These are phyloP conservation scores for Pseudotriccus pelzelni DNA, from an alignment of 2,797 vertebrate species.

Conservation along the genomic window DNA sequence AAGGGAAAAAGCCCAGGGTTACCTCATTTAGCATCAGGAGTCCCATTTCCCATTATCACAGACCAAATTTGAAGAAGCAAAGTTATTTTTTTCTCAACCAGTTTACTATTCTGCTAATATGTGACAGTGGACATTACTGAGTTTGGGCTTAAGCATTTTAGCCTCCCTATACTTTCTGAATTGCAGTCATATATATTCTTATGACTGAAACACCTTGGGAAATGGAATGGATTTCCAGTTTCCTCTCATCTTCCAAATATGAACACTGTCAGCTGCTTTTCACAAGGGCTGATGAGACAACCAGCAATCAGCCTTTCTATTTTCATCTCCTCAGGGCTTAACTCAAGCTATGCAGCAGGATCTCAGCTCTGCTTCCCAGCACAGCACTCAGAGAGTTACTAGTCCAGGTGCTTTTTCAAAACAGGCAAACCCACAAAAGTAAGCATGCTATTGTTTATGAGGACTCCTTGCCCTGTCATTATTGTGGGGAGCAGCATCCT, in stretches of 20 bases:
- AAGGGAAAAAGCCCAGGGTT: not conserved
- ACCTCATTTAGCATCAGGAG: not conserved
- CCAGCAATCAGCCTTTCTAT: conserved; percentile 60
- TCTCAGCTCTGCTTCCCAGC: not conserved
- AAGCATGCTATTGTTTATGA: not conserved
- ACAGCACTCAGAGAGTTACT: not conserved
- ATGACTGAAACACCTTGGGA: not conserved
- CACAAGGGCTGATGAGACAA: conserved; percentile 61
- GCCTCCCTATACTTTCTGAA: not conserved
- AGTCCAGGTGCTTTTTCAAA: not conserved
- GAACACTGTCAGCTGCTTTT: conserved; percentile 56
- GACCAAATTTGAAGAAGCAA: not conserved
- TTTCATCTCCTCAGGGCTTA: conserved; percentile 49
- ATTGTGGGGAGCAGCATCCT: not conserved
- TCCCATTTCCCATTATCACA: not conserved
- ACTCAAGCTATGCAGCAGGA: not conserved
- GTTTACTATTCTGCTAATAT: not conserved
- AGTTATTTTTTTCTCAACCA: not conserved
- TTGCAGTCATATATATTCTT: not conserved
- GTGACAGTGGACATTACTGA: not conserved
- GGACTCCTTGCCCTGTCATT: not conserved
- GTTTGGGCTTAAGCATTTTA: not conserved
- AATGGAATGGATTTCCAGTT: conserved; percentile 45
- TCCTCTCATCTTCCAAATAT: conserved; percentile 38
- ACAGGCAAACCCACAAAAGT: not conserved